Conservation (phyloP, 92 coral and sea anemone species). For the Isaurus tuberculatus region DNA sequence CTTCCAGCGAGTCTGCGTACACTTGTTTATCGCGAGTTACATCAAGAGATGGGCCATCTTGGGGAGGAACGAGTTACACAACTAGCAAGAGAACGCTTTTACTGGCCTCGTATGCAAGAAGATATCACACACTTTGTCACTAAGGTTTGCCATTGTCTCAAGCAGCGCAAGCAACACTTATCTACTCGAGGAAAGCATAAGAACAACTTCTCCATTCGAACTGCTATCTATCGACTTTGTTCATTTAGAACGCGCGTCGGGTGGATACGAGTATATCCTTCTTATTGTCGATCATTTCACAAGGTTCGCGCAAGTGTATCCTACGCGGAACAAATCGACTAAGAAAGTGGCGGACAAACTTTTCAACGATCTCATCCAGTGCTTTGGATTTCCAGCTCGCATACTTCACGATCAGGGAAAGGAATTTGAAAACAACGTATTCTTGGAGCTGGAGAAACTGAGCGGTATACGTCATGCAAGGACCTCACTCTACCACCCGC, state of each 20-base stretch:
- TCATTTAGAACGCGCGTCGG: background rate
- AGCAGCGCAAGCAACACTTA: conserved; percentile 23
- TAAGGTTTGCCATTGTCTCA: conserved; percentile 17
- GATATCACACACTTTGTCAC: conserved; percentile 9
- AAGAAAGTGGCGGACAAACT: conserved; percentile 9
- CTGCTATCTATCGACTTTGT: conserved; percentile 1
- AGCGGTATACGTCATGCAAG: conserved; percentile 1
- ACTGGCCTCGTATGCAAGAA: background rate
- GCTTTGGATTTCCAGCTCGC: conserved; percentile 14
- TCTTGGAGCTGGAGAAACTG: background rate
- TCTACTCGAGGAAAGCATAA: conserved; percentile 9
- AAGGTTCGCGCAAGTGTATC: conserved; percentile 4
- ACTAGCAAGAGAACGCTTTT: conserved; percentile 1
- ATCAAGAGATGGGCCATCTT: conserved; percentile 51
- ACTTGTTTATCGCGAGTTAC: conserved; percentile 51
- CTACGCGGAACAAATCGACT: conserved; percentile 12
- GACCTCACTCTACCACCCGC: conserved; percentile 11
- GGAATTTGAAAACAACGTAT: conserved; percentile 11
- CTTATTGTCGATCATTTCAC: background rate
- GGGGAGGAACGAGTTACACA: conserved; percentile 35
- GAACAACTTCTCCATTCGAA: conserved; percentile 19
- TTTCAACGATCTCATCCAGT: background rate
- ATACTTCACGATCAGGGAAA: conserved; percentile 26
- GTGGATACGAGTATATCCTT: conserved; percentile 16
- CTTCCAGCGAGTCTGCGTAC: conserved; percentile 43